Evolutionary conservation across 2,797 vertebrate genomes (phyloP).

Genomic region (Amniataba percoides): DNA sequence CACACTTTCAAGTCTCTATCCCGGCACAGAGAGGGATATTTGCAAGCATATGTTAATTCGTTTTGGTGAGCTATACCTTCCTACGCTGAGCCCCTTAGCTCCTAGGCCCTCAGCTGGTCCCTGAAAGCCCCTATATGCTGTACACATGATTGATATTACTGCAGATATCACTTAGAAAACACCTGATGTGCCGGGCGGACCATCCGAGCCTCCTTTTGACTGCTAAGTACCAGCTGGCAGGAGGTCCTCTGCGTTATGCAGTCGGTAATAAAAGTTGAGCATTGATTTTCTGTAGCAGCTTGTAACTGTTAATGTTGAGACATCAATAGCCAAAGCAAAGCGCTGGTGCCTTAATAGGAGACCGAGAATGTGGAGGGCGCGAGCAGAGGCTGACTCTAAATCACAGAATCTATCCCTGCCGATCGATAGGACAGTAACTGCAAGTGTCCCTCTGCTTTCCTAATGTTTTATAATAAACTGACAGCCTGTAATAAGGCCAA

Average conservation of each 20-base stretch:
- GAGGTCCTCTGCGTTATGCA: constrained; percentile 85
- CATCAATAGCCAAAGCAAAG: constrained; percentile 99
- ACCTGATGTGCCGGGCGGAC: constrained; percentile 74
- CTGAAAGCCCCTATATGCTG: constrained; percentile 50
- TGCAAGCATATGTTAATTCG: constrained; percentile 55
- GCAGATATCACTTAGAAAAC: constrained; percentile 84
- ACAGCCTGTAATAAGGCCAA: constrained; percentile 88
- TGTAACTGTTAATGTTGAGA: constrained; percentile 99
- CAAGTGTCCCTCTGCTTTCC: constrained; percentile 92
- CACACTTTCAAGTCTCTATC: constrained; percentile 15
- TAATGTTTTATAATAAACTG: constrained; percentile 92
- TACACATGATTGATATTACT: constrained; percentile 78
- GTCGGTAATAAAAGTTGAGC: constrained; percentile 94
- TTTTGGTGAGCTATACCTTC: constrained; percentile 41
- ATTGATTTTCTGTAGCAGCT: constrained; percentile 99
- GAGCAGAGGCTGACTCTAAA: constrained; percentile 89
- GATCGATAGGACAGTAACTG: constrained; percentile 93
- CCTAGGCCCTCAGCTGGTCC: constrained; percentile 47
- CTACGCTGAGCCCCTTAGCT: constrained; percentile 33
- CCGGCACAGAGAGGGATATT: constrained; percentile 17
- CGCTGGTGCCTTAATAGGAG: constrained; percentile 94
- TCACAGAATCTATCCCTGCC: constrained; percentile 92
- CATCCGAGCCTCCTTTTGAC: constrained; percentile 68
- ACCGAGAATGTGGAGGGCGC: constrained; percentile 90
- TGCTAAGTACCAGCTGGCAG: constrained; percentile 82